A percentile compares a stretch with the other conserved stretches of the same genome.
Conservation (phyloP, 1,140 invertebrate genomes). For the Orchesella cincta region DNA sequence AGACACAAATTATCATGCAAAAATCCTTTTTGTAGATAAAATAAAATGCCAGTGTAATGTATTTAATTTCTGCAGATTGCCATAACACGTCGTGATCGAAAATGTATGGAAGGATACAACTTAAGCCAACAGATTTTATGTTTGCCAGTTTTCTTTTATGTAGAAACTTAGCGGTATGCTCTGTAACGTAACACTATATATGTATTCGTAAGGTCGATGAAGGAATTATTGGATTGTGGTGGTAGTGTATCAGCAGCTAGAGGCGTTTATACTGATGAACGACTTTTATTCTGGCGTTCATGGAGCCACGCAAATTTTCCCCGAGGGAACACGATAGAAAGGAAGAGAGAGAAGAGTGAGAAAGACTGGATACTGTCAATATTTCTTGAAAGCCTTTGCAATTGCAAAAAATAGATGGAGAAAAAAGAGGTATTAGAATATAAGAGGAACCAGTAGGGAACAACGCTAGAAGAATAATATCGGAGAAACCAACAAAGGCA, state of each 20-base stretch:
- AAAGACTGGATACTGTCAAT: constrained; percentile 12
- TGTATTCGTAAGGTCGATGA: background rate
- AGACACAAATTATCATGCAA: background rate
- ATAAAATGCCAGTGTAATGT: background rate
- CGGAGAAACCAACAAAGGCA: too few species aligned
- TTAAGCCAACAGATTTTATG: too few species aligned
- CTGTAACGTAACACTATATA: too few species aligned
- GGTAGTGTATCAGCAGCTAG: background rate
- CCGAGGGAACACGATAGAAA: constrained; percentile 18
- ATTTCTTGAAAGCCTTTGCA: constrained; percentile 10
- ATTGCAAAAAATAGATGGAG: background rate
- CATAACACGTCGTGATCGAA: too few species aligned
- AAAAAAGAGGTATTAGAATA: background rate
- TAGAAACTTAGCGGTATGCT: too few species aligned
- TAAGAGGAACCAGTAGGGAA: background rate
- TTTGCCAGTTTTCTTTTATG: too few species aligned
- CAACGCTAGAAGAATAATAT: too few species aligned
- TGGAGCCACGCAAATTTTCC: constrained; percentile 17
- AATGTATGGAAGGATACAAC: too few species aligned
- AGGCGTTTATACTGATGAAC: constrained; percentile 3
- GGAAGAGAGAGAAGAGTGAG: background rate
- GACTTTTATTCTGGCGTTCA: constrained; percentile 11
- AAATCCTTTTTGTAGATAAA: background rate
- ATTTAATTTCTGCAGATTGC: background rate
- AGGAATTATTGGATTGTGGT: constrained; percentile 14